Evolutionary conservation across 2,888 invertebrate genomes (phyloP).

Genomic region (Caenorhabditis sp.): DNA sequence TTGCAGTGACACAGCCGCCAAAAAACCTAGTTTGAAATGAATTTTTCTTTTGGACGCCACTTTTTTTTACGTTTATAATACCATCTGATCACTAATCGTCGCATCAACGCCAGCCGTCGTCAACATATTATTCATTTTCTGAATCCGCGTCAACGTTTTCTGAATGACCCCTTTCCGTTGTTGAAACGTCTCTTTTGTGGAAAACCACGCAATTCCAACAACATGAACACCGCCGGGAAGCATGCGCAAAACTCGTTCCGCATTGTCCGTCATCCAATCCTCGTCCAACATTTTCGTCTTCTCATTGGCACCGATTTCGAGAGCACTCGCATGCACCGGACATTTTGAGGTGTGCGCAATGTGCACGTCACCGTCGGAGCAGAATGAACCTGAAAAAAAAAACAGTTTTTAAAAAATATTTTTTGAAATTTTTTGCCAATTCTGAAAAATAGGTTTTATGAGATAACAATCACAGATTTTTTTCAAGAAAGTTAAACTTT

Average conservation of each 20-base stretch:
- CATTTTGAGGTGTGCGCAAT: constrained; percentile 54
- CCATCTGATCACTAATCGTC: constrained; percentile 46
- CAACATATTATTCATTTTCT: constrained; percentile 44
- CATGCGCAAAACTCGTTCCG: constrained; percentile 52
- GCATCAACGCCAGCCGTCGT: constrained; percentile 45
- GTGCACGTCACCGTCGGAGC: constrained; percentile 52
- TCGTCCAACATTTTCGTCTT: constrained; percentile 43
- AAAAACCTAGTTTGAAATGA: too few relatives aligned
- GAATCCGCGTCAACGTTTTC: constrained; percentile 41
- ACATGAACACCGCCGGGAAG: constrained; percentile 54
- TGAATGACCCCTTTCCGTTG: constrained; percentile 39
- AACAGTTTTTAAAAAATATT: not conserved
- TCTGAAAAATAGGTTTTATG: too few relatives aligned
- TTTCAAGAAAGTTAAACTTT: too few relatives aligned
- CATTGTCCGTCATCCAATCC: constrained; percentile 52
- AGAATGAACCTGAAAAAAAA: constrained; percentile 31
- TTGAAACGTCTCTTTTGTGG: constrained; percentile 37
- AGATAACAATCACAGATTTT: too few relatives aligned
- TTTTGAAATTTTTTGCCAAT: too few relatives aligned
- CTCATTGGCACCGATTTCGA: constrained; percentile 34
- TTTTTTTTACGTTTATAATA: too few relatives aligned
- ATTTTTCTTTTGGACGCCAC: too few relatives aligned
- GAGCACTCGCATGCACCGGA: constrained; percentile 51
- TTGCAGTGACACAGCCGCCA: too few relatives aligned
- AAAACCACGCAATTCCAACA: constrained; percentile 55